Percentiles rank a stretch among this genome's conserved stretches.
Conservation (phyloP, 2,113 vertebrate genomes). For the Panthera tigris region DNA sequence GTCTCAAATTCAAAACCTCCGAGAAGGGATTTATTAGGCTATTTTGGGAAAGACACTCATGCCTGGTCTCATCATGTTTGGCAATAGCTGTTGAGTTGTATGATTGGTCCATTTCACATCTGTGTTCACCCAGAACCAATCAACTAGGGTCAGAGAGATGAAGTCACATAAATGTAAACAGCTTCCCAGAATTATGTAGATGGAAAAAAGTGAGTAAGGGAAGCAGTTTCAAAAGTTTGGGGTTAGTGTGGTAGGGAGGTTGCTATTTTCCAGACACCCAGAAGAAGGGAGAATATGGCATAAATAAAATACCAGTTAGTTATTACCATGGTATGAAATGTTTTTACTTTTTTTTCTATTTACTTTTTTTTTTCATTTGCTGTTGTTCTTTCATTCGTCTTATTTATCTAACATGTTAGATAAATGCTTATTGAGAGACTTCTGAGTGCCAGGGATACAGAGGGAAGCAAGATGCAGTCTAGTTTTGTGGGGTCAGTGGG, state of each 20-base stretch:
- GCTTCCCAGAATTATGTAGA: neutral
- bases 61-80: neutral
- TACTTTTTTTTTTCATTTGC: neutral
- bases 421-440: neutral
- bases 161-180: neutral
- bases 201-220: neutral
- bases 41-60: neutral
- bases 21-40: neutral
- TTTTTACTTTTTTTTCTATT: neutral
- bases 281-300: neutral
- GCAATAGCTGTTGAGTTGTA: neutral
- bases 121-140: neutral
- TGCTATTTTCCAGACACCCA: neutral
- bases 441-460: neutral
- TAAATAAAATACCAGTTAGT: neutral
- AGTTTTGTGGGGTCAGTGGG: neutral
- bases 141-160: neutral
- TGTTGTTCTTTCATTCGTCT: neutral
- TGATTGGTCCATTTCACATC: neutral
- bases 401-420: neutral
- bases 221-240: neutral
- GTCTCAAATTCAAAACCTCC: neutral
- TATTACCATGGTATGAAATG: neutral
- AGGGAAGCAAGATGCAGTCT: neutral
- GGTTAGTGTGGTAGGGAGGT: neutral